These are phyloP conservation scores for Styela plicata DNA, from an alignment of 23 tunicate genomes.

Conservation along the genomic window DNA sequence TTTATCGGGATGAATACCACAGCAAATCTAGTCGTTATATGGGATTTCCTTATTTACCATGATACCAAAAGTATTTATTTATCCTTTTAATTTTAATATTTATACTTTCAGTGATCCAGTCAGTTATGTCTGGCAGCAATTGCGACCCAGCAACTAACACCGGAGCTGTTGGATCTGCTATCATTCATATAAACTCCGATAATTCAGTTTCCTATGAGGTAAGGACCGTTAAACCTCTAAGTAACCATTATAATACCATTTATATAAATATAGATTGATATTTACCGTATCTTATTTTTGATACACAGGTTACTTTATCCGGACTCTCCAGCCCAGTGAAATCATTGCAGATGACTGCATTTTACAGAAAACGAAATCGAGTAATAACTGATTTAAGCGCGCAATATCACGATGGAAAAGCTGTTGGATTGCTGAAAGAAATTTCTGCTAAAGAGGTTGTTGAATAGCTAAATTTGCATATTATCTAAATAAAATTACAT, in stretches of 20 bases:
- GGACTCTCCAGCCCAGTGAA: slow-evolving; percentile 61
- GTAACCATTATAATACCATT: too few species aligned
- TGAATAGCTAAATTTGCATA: too few species aligned
- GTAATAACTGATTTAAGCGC: slow-evolving; percentile 51
- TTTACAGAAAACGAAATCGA: slow-evolving; percentile 44
- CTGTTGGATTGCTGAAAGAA: slow-evolving; percentile 35
- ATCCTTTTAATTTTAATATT: too few species aligned
- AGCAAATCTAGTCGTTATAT: too few species aligned
- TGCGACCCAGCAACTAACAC: slow-evolving; percentile 63
- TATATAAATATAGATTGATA: too few species aligned
- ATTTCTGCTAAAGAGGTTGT: slow-evolving; percentile 74
- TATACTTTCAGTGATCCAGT: slow-evolving; percentile 51
- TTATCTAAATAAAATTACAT: too few species aligned
- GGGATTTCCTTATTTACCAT: too few species aligned
- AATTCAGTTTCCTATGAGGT: slow-evolving; percentile 67
- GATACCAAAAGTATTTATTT: too few species aligned
- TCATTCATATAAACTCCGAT: slow-evolving; percentile 43
- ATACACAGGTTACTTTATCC: slow-evolving; percentile 37
- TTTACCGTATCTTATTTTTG: too few species aligned
- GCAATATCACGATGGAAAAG: slow-evolving; percentile 32
- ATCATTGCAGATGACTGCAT: slow-evolving; percentile 42
- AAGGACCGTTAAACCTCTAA: too few species aligned
- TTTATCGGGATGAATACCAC: too few species aligned
- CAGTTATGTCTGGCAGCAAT: slow-evolving; percentile 66
- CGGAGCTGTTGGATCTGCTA: slow-evolving; percentile 75